Conservation (phyloP, 2,888 invertebrate species). For the Mesoligia furuncula region DNA sequence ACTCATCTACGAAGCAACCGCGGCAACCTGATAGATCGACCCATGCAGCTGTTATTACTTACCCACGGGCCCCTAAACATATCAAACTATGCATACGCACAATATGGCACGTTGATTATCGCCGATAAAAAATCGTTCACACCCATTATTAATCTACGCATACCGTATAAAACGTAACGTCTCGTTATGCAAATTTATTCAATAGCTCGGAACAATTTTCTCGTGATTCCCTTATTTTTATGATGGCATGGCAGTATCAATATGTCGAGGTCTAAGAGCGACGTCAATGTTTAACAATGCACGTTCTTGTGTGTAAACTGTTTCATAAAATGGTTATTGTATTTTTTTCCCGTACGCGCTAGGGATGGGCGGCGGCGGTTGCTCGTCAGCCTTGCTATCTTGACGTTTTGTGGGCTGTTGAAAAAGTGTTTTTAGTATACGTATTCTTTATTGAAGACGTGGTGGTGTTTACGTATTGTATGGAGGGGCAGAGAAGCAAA, state of each 20-base stretch:
- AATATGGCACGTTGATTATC: background rate
- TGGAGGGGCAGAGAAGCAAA: background rate
- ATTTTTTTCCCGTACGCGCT: conserved; percentile 1
- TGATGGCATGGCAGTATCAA: conserved; percentile 52
- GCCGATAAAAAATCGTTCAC: background rate
- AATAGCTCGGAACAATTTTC: conserved; percentile 57
- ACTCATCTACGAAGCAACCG: background rate
- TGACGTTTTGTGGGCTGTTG: background rate
- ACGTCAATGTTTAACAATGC: conserved; percentile 14
- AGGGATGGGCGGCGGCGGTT: background rate
- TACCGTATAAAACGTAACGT: conserved; percentile 12
- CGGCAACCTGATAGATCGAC: background rate
- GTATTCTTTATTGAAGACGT: background rate
- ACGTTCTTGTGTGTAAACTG: conserved; percentile 15
- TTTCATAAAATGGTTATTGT: conserved; percentile 32
- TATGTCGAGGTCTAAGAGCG: conserved; percentile 46
- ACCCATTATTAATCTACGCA: background rate
- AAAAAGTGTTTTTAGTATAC: background rate
- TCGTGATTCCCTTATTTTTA: conserved; percentile 59
- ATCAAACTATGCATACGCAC: background rate
- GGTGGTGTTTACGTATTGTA: background rate
- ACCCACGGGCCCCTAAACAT: background rate
- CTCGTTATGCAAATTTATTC: conserved; percentile 66
- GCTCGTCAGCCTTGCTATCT: background rate
- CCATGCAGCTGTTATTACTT: background rate